Conservation (phyloP, 2,888 invertebrate genomes). For the Coleophora flavipennella region DNA sequence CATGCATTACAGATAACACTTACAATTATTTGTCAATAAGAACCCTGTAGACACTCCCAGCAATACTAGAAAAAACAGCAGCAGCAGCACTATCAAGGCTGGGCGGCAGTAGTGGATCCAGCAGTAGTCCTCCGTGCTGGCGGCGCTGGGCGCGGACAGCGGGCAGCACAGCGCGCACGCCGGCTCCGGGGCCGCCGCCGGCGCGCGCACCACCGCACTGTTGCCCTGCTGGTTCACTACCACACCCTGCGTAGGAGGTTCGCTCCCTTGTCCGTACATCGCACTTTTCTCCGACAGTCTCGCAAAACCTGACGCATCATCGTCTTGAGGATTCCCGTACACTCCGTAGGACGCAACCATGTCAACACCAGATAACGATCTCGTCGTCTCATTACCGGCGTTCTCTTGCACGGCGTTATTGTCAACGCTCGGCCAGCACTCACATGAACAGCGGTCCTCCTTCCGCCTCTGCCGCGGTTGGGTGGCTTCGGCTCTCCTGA, state of each 20-base stretch:
- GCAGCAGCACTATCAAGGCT: constrained; percentile 63
- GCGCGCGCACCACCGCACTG: constrained; percentile 57
- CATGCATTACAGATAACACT: constrained; percentile 32
- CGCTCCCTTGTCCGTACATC: constrained; percentile 53
- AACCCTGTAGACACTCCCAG: constrained; percentile 72
- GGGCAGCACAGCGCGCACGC: constrained; percentile 52
- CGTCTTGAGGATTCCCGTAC: constrained; percentile 63
- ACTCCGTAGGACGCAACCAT: constrained; percentile 71
- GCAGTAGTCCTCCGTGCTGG: constrained; percentile 64
- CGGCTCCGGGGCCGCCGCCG: constrained; percentile 30
- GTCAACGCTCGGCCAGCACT: constrained; percentile 67
- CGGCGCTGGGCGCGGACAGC: constrained; percentile 42
- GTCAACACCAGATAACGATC: constrained; percentile 62
- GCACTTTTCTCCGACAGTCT: constrained; percentile 53
- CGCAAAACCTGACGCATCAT: constrained; percentile 64
- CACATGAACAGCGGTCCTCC: constrained; percentile 66
- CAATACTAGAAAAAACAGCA: constrained; percentile 69
- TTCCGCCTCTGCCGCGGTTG: constrained; percentile 57
- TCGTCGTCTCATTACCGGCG: constrained; percentile 49
- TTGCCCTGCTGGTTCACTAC: constrained; percentile 69
- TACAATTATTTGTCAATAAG: constrained; percentile 73
- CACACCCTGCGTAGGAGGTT: constrained; percentile 63
- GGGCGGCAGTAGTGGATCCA: constrained; percentile 71
- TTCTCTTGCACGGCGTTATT: constrained; percentile 51
- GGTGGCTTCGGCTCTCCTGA: constrained; percentile 47